A percentile compares a stretch with the other conserved stretches of the same genome.
These are phyloP conservation scores for Euwallacea similis DNA, from an alignment of 1,140 invertebrate genomes.

Conservation along the genomic window DNA sequence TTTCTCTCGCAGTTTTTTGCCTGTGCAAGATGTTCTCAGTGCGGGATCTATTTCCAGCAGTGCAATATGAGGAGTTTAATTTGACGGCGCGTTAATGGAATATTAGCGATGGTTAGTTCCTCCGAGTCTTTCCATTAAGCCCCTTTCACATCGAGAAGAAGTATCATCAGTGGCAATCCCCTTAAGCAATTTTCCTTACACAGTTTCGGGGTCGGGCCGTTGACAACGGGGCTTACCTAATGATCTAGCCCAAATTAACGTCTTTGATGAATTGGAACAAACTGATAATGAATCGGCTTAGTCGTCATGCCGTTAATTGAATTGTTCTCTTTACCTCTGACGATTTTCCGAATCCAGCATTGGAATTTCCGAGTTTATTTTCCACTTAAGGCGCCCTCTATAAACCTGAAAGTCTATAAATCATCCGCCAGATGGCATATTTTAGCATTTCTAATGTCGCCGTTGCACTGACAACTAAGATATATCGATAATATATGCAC, in stretches of 20 bases:
- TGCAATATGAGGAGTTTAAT: no score
- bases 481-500: slow-evolving; percentile 55
- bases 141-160: slow-evolving; percentile 23
- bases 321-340: neutral
- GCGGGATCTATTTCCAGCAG: no score
- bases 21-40: no score
- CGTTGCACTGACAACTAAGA: slow-evolving; percentile 48
- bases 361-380: slow-evolving; percentile 26
- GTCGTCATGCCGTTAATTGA: neutral
- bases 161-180: slow-evolving; percentile 25
- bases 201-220: slow-evolving; percentile 8
- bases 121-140: slow-evolving; percentile 20
- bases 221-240: slow-evolving; percentile 37
- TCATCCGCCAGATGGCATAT: slow-evolving; percentile 55
- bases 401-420: slow-evolving; percentile 44
- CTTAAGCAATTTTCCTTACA: slow-evolving; percentile 35
- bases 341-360: neutral
- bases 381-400: slow-evolving; percentile 34
- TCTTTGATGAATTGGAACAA: slow-evolving; percentile 37
- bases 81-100: no score
- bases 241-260: slow-evolving; percentile 32
- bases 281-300: slow-evolving; percentile 25
- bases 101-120: no score
- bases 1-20: no score
- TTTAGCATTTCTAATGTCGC: slow-evolving; percentile 54